Evolutionary conservation across 2,888 invertebrate genomes (phyloP).

Genomic region (Scaptodrosophila latifasciaeformis): DNA sequence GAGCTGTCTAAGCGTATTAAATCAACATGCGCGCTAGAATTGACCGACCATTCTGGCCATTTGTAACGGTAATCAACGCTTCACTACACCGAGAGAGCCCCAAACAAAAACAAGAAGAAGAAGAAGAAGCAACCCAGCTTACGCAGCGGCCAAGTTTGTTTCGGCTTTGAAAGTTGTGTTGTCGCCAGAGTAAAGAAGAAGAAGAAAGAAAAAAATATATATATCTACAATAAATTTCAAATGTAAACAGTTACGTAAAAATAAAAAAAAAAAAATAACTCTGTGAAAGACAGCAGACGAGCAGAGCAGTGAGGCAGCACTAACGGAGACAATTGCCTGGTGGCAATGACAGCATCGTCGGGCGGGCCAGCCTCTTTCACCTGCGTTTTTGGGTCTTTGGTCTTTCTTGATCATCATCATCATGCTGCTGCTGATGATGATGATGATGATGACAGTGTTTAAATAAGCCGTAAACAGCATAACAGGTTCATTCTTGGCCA

Average conservation of each 20-base stretch:
- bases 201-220: background rate
- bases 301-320: too few relatives aligned
- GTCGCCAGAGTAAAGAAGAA: background rate
- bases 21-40: slow-evolving; percentile 62
- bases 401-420: too few relatives aligned
- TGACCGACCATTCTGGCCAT: too few relatives aligned
- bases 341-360: slow-evolving; percentile 42
- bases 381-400: slow-evolving; percentile 15
- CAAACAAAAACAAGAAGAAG: too few relatives aligned
- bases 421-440: too few relatives aligned
- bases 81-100: too few relatives aligned
- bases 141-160: slow-evolving; percentile 3
- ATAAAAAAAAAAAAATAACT: slow-evolving; percentile 15
- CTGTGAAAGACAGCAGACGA: too few relatives aligned
- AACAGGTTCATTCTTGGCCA: slow-evolving; percentile 57
- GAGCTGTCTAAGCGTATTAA: slow-evolving; percentile 62
- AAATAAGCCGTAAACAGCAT: slow-evolving; percentile 33
- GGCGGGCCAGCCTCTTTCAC: slow-evolving; percentile 37
- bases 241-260: slow-evolving; percentile 61
- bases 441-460: too few relatives aligned
- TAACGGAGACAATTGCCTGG: background rate
- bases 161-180: background rate
- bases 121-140: slow-evolving; percentile 11
- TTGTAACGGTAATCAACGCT: slow-evolving; percentile 64
- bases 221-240: slow-evolving; percentile 52